Evolutionary conservation across 2,888 invertebrate genomes (phyloP).

Genomic region (Atrina japonica): DNA sequence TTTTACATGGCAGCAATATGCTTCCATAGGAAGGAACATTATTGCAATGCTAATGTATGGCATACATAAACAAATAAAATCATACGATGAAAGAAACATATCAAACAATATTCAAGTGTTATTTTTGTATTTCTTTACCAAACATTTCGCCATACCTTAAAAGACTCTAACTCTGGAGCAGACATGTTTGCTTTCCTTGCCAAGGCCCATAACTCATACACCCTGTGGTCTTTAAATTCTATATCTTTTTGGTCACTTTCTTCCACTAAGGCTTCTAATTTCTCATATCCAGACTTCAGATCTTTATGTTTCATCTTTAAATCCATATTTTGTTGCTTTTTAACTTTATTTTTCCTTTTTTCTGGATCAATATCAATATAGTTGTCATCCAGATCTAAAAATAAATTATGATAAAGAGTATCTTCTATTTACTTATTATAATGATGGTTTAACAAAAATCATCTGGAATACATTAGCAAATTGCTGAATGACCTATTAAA

Average conservation of each 20-base stretch:
- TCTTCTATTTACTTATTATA: no score
- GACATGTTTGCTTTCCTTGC: slow-evolving; percentile 91
- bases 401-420: slow-evolving; percentile 1
- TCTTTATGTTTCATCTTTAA: slow-evolving; percentile 56
- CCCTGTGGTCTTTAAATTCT: slow-evolving; percentile 93
- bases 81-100: no score
- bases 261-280: slow-evolving; percentile 45
- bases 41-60: no score
- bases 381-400: slow-evolving; percentile 36
- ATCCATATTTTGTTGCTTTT: slow-evolving; percentile 51
- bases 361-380: slow-evolving; percentile 29
- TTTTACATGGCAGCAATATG: no score
- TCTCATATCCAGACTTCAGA: slow-evolving; percentile 84
- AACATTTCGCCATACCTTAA: slow-evolving; percentile 86
- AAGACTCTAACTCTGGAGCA: slow-evolving; percentile 89
- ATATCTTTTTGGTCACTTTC: slow-evolving; percentile 83
- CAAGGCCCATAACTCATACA: slow-evolving; percentile 92
- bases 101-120: no score
- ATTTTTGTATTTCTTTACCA: no score
- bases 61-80: no score
- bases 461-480: no score
- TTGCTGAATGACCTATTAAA: no score
- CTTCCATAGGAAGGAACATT: no score
- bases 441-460: no score
- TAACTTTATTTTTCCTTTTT: slow-evolving; percentile 40